phyloP scores from a whole-genome alignment of 2,797 vertebrate species.

The Threskiornis aethiopicus region DNA sequence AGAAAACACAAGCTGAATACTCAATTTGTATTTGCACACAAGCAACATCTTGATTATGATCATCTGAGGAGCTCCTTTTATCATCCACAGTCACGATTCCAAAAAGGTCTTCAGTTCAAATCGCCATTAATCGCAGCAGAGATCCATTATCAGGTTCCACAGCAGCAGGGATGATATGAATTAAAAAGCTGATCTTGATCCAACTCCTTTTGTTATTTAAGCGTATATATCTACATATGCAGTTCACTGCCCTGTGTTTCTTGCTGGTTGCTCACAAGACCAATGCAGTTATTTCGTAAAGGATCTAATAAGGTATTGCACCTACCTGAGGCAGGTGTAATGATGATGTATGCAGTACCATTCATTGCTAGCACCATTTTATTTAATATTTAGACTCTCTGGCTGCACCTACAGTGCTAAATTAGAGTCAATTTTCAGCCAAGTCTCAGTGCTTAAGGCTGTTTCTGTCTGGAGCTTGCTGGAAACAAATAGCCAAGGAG shows the following conservation, averaged over 20 bases:
- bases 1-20: conserved; percentile 27
- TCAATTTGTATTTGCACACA: conserved; percentile 19
- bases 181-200: not conserved
- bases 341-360: not conserved
- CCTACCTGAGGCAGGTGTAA: not conserved
- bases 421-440: conserved; percentile 30
- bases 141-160: not conserved
- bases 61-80: not conserved
- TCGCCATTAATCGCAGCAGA: not conserved
- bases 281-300: not conserved
- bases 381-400: conserved; percentile 24
- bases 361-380: not conserved
- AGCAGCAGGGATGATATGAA: not conserved
- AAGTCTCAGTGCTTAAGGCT: conserved; percentile 48
- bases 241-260: not conserved
- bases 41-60: not conserved
- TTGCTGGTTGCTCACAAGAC: not conserved
- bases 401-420: conserved; percentile 22
- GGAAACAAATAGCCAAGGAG: conserved; percentile 31
- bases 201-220: not conserved
- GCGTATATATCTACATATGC: not conserved
- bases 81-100: not conserved
- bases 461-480: conserved; percentile 50
- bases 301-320: not conserved
- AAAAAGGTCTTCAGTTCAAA: conserved; percentile 4